Evolutionary conservation across 2,113 vertebrate species (phyloP).

Genomic region (Muntiacus muntjak): DNA sequence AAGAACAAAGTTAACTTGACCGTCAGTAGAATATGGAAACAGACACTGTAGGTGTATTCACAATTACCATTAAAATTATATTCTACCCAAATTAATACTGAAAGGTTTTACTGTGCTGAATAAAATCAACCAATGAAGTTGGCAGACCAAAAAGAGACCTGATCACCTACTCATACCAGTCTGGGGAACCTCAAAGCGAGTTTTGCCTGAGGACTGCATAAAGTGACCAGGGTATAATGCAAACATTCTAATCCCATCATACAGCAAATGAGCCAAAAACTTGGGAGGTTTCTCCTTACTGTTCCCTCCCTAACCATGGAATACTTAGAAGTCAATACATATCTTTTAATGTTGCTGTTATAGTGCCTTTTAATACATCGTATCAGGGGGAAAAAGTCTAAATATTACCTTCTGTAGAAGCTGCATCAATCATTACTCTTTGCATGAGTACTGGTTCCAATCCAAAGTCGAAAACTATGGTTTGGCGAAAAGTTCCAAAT

Average conservation of each 20-base stretch:
- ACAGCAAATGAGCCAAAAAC: background rate
- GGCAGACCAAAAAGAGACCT: background rate
- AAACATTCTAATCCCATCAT: background rate
- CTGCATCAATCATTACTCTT: constrained; percentile 98
- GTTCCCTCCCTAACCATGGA: constrained; percentile 18
- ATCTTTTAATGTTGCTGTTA: constrained; percentile 33
- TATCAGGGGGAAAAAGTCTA: constrained; percentile 42
- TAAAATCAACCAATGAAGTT: background rate
- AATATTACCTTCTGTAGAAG: constrained; percentile 95
- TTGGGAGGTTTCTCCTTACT: background rate
- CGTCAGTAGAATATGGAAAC: background rate
- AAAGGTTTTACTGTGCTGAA: constrained; percentile 16
- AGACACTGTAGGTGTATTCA: background rate
- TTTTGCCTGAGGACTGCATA: background rate
- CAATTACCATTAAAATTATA: background rate
- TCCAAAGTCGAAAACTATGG: constrained; percentile 98
- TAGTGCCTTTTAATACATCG: constrained; percentile 41
- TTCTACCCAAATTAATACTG: background rate
- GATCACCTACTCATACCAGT: background rate
- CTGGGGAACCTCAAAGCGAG: background rate
- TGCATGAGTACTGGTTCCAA: constrained; percentile 98
- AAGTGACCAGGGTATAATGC: background rate
- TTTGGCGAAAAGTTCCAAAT: constrained; percentile 98
- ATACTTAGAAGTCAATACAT: background rate
- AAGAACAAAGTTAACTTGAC: background rate